These are phyloP conservation scores for Sapayoa aenigma DNA, from an alignment of 2,113 vertebrate species.

Conservation along the genomic window DNA sequence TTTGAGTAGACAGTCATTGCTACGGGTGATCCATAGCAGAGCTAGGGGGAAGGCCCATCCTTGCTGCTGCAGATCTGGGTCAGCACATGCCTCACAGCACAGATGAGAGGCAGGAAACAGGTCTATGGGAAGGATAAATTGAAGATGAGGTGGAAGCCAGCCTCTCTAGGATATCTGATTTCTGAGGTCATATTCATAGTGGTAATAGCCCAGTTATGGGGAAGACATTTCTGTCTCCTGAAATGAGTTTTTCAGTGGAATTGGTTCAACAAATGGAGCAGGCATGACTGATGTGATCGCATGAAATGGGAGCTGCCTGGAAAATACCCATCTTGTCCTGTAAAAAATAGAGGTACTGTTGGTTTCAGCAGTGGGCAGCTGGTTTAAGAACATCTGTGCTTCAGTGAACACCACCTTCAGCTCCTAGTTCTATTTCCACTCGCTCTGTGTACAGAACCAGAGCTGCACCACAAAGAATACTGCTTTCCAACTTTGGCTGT, in stretches of 20 bases:
- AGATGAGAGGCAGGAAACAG: neutral
- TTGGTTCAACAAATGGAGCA: neutral
- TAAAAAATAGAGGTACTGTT: neutral
- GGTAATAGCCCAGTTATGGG: neutral
- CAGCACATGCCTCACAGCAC: accelerated
- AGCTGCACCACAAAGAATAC: neutral
- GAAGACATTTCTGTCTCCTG: neutral
- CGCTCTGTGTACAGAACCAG: neutral
- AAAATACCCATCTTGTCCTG: neutral
- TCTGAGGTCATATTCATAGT: neutral
- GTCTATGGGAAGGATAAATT: neutral
- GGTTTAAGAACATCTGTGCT: neutral
- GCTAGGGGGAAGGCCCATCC: neutral
- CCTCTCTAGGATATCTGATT: neutral
- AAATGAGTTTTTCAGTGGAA: neutral
- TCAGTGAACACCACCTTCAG: accelerated
- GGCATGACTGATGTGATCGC: neutral
- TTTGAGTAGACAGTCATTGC: neutral
- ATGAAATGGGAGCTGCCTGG: neutral
- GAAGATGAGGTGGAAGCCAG: neutral
- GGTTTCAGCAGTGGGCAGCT: neutral
- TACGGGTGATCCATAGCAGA: neutral
- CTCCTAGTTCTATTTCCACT: neutral
- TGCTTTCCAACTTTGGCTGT: neutral
- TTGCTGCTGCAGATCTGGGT: neutral